A percentile compares a stretch with the other conserved stretches of the same genome.
These are phyloP conservation scores for Entomobrya multifasciata DNA, from an alignment of 2,888 invertebrate genomes.

Conservation along the genomic window DNA sequence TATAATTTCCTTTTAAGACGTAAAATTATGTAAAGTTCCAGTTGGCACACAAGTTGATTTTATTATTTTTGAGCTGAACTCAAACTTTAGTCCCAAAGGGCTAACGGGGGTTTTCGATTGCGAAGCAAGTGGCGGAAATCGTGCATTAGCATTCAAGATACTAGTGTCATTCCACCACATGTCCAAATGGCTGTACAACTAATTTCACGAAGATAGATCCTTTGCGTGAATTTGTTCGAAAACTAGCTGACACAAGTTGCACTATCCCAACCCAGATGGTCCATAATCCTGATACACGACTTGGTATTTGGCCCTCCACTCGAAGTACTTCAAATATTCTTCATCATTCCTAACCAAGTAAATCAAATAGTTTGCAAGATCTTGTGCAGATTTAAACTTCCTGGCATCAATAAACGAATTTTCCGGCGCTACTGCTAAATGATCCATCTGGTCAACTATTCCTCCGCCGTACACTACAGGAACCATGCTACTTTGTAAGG, in stretches of 20 bases:
- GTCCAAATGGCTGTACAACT: constrained; percentile 39
- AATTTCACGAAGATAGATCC: neutral
- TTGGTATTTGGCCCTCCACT: constrained; percentile 59
- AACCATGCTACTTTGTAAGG: no score
- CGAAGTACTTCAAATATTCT: constrained; percentile 69
- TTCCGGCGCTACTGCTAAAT: constrained; percentile 42
- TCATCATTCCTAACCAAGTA: constrained; percentile 45
- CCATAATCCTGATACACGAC: neutral
- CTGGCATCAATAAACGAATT: constrained; percentile 67
- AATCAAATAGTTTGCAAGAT: constrained; percentile 60
- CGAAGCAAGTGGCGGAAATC: no score
- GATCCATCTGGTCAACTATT: no score
- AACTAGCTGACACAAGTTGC: constrained; percentile 70
- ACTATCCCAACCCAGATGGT: constrained; percentile 72
- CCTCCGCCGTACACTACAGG: no score
- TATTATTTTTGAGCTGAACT: no score
- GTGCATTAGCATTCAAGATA: no score
- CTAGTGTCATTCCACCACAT: constrained; percentile 51
- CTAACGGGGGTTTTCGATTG: no score
- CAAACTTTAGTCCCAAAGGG: no score
- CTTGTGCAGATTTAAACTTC: constrained; percentile 40
- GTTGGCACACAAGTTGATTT: no score
- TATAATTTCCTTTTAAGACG: no score
- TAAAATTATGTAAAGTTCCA: no score
- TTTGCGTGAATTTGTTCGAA: no score